These are phyloP conservation scores for Pomacea maculata DNA, from an alignment of 1,140 invertebrate species.

Conservation along the genomic window DNA sequence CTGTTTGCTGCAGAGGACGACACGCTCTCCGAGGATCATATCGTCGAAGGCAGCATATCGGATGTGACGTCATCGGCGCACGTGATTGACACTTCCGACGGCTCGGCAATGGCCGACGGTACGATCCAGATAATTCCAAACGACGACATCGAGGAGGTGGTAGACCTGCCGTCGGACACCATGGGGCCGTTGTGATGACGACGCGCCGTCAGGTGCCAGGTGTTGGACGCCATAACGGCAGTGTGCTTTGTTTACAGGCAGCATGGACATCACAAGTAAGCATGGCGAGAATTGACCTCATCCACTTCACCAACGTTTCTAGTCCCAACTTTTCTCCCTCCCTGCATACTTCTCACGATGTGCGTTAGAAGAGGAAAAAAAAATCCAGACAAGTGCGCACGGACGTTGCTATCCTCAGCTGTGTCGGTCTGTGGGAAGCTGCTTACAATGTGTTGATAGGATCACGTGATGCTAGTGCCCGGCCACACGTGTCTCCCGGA, in stretches of 20 bases:
- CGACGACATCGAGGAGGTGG: slow-evolving; percentile 9
- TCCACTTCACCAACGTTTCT: not conserved
- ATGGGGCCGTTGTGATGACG: not conserved
- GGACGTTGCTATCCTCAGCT: too few relatives aligned
- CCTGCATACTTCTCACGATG: too few relatives aligned
- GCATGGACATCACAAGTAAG: too few relatives aligned
- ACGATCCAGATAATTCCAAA: slow-evolving; percentile 16
- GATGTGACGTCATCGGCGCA: slow-evolving; percentile 16
- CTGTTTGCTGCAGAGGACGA: not conserved
- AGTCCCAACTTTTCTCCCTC: not conserved
- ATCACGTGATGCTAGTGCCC: too few relatives aligned
- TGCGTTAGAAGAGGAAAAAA: too few relatives aligned
- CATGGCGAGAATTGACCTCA: not conserved
- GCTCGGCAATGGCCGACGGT: not conserved
- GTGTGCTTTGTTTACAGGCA: too few relatives aligned
- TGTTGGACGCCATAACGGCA: not conserved
- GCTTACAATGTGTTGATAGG: too few relatives aligned
- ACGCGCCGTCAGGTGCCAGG: not conserved
- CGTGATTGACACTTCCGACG: slow-evolving; percentile 9
- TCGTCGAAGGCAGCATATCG: slow-evolving; percentile 9
- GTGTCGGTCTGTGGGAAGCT: too few relatives aligned
- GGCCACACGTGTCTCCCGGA: too few relatives aligned
- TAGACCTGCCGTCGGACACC: not conserved
- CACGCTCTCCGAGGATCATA: slow-evolving; percentile 6
- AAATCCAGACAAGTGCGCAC: too few relatives aligned